Percentiles rank a stretch among this genome's conserved stretches.
Evolutionary conservation across 2,797 vertebrate genomes (phyloP).

Genomic region (Megalops cyprinoides): DNA sequence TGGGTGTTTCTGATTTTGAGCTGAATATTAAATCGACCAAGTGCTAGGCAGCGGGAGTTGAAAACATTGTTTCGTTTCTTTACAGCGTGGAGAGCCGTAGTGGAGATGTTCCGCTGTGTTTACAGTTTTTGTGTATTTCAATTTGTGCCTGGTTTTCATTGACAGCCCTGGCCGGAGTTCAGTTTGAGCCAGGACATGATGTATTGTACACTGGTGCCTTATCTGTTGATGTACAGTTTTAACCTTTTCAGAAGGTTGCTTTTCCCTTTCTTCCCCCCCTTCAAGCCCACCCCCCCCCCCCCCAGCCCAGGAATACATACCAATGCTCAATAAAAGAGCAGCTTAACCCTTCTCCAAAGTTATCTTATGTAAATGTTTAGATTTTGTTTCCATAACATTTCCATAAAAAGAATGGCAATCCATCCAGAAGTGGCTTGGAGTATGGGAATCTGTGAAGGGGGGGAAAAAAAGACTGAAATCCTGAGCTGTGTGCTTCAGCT

Average conservation of each 20-base stretch:
- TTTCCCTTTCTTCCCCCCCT: conserved; percentile 42
- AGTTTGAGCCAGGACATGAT: conserved; percentile 58
- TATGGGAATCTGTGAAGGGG: conserved; percentile 43
- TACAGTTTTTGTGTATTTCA: conserved; percentile 76
- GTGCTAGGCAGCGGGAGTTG: conserved; percentile 47
- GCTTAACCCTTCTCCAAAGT: conserved; percentile 66
- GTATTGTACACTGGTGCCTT: conserved; percentile 66
- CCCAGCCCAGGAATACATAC: conserved; percentile 54
- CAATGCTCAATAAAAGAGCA: conserved; percentile 69
- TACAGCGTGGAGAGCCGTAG: conserved; percentile 63
- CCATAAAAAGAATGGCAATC: conserved; percentile 74
- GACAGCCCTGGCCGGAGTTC: conserved; percentile 56
- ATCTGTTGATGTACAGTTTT: conserved; percentile 79
- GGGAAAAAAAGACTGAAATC: conserved; percentile 33
- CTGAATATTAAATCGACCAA: conserved; percentile 60
- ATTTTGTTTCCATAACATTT: conserved; percentile 80
- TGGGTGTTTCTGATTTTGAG: conserved; percentile 57
- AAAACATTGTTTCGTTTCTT: conserved; percentile 71
- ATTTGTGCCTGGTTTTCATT: conserved; percentile 70
- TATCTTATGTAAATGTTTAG: conserved; percentile 82
- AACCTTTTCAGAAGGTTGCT: conserved; percentile 75
- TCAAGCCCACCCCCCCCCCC: conserved; percentile 37
- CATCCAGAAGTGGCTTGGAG: conserved; percentile 54
- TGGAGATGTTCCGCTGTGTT: conserved; percentile 73
- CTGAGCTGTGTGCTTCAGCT: conserved; percentile 42